phyloP scores from a whole-genome alignment of 2,797 vertebrate species.

The Megaceryle alcyon region DNA sequence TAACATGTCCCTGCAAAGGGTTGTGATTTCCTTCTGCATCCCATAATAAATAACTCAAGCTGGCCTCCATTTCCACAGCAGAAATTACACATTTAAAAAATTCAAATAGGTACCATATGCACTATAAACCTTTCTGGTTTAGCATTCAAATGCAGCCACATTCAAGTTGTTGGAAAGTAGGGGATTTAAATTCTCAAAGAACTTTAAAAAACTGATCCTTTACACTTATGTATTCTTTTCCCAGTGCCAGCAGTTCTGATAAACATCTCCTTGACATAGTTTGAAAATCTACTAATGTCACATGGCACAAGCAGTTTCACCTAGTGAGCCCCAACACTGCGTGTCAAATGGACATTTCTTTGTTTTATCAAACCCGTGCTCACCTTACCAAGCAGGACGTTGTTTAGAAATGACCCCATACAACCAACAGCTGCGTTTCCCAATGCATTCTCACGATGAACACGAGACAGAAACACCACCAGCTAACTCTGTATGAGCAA shows the following conservation, averaged over 20 bases:
- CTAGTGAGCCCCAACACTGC: neutral
- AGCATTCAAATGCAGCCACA: conserved; percentile 35
- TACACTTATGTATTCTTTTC: conserved; percentile 22
- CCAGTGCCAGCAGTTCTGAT: neutral
- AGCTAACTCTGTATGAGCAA: neutral
- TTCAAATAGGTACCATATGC: conserved; percentile 71
- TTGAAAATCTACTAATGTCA: neutral
- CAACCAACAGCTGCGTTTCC: neutral
- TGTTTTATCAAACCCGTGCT: neutral
- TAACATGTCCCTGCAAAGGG: conserved; percentile 64
- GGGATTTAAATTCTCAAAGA: conserved; percentile 46
- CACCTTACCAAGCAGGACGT: neutral
- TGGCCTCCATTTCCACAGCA: conserved; percentile 65
- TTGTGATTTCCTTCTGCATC: conserved; percentile 65
- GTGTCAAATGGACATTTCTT: neutral
- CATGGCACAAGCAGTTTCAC: neutral
- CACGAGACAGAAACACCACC: neutral
- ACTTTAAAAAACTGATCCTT: conserved; percentile 16
- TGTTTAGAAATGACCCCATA: neutral
- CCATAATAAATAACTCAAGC: conserved; percentile 73
- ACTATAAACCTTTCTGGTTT: conserved; percentile 62
- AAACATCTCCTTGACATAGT: neutral
- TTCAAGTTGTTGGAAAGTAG: conserved; percentile 36
- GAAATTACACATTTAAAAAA: conserved; percentile 67
- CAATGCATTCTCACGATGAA: neutral